Evolutionary conservation across 2,113 vertebrate species (phyloP), one percentile per base, ranked within the genome.

Genomic region (Chauna torquata): DNA sequence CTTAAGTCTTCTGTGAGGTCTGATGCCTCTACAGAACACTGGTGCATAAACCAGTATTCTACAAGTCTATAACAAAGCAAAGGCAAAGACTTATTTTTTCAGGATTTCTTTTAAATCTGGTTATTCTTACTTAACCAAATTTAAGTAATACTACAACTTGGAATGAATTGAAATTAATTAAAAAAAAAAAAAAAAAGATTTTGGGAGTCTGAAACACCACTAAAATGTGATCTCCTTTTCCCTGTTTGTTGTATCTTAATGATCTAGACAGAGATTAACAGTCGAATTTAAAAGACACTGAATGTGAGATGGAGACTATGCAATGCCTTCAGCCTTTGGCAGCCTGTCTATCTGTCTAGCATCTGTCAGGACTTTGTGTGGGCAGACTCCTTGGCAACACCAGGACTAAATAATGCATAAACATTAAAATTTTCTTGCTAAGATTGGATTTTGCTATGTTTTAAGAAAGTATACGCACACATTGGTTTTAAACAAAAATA

Each of bases 401-500:
- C 45, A 22, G 44, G 36, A 88, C 49, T 76, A 96, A 94, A 92
- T 81, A 95, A 96, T 76, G 44, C 86, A 86, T 79, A 85, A 91
- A 94, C 66, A 94, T 86, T 68, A 90, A 79, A 70, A 61, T 87
- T 92, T 68, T 95, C 78, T 64, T 93, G 58, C 71, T 80, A 88
- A 90, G 62, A 70, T 88, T 88, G 44, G 81, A 71, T 88, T 82
- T 68, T 69, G 16, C 61, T 88, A 32, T 52, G 36, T 78, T 91
- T 82, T 75, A 12, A 11, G 75, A 28, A 68, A 12, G 14, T 57
- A 6, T 77, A 17, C 8, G 7, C 8, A 93, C 16, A 82, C 42
- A 88, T 10, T 25, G 16, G 22, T 83, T 96, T 96, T 68, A 96
- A 96, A 90, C 52, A 92, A 88, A 94, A 92, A 64, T 55, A 92